Evolutionary conservation across 35 echinoderm and acorn worm genomes (phyloP), one percentile per base, ranked within the genome.

Genomic region (Ophioderma brevispina): DNA sequence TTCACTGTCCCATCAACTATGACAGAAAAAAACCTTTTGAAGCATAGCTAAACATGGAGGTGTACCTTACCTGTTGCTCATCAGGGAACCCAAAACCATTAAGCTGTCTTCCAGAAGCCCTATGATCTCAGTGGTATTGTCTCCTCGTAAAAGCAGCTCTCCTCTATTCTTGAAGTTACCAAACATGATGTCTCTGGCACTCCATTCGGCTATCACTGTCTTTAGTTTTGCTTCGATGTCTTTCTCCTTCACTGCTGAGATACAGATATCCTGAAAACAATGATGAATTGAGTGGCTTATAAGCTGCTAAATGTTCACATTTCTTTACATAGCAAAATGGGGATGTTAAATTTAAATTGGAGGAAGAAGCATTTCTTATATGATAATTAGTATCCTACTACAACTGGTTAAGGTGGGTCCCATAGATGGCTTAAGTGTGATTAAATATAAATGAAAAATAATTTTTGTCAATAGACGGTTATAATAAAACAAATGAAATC

Each of bases 181-280:
- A 70, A 99, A 99, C 41, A 92, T 93, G 11, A 99, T 79, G 50
- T 93, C 87, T 30, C 94, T 84, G 25, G 97, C 93, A 34, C 97
- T 95, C 97, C 97, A 99, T 87, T 99, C 97, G 37, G 97, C 97
- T 40, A 99, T 89, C 5, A 88, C 89, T 4, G 80, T 87, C 78
- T 99, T 99, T 31, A 99, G 91, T 76, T 99, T 99, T 70, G 97
- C 97, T 80, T 99, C 97, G 78, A 99, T 99, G 88, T 99, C 97
- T 82, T 99, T 99, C 88, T 99, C 97, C 75, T 99, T 99, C 32
- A 99, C 97, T 43, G 97, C 97, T 78, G 97, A 99, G 36, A 99
- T 99, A 40, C 97, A 99, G 80, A 99, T 99, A 80, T 99, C 97
- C 97, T 99, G 34, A 18, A 55, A 81, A 49, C 4, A 13, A 46